phyloP scores from a whole-genome alignment of 2,888 invertebrate species.

The Bombylius discolor region DNA sequence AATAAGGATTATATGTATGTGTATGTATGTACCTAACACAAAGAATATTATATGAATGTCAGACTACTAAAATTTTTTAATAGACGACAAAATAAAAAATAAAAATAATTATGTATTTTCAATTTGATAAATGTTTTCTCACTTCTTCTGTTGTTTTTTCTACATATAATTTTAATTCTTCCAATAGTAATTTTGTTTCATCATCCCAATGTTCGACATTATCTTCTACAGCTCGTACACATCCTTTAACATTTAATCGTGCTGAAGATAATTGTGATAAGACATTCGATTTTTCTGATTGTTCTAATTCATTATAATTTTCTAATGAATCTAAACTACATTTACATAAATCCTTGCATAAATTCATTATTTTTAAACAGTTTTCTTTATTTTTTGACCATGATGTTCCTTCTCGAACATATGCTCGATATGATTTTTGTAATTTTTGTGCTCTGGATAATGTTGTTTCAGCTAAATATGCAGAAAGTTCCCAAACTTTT shows the following conservation, averaged over 20 bases:
- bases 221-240: conserved; percentile 38
- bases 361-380: conserved; percentile 47
- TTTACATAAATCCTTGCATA: conserved; percentile 47
- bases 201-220: conserved; percentile 36
- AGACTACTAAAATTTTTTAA: too few relatives aligned
- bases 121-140: conserved; percentile 12
- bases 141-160: conserved; percentile 16
- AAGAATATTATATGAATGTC: too few relatives aligned
- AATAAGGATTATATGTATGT: too few relatives aligned
- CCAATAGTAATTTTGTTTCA: conserved; percentile 31
- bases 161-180: conserved; percentile 26
- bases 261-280: conserved; percentile 47
- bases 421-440: conserved; percentile 62
- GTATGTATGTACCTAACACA: too few relatives aligned
- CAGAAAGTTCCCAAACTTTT: conserved; percentile 71
- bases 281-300: conserved; percentile 40
- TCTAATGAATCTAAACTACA: conserved; percentile 42
- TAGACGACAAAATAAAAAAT: too few relatives aligned
- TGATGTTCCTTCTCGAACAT: conserved; percentile 45
- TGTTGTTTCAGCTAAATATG: conserved; percentile 48
- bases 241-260: conserved; percentile 43
- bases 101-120: too few relatives aligned
- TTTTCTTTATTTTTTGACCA: conserved; percentile 47
- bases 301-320: conserved; percentile 36
- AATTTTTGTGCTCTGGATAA: conserved; percentile 55